Conservation (phyloP, 2,797 vertebrate species). For the Kryptopterus vitreolus region DNA sequence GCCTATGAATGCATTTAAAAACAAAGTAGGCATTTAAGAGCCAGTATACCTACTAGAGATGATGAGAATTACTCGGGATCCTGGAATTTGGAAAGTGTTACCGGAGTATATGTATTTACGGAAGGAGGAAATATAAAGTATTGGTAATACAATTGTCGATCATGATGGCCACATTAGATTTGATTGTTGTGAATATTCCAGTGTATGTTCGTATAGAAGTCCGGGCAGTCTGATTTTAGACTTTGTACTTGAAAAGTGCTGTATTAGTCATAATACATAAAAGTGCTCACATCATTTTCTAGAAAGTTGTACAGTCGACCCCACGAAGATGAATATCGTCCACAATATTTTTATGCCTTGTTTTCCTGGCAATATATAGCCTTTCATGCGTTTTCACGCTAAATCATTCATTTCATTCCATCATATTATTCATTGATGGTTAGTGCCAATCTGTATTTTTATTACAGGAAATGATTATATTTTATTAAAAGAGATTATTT, state of each 20-base stretch:
- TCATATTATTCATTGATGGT: too few relatives aligned
- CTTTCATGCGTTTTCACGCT: too few relatives aligned
- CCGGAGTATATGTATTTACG: background rate
- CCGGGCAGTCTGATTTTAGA: background rate
- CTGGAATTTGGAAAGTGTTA: background rate
- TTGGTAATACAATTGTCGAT: background rate
- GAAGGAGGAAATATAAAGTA: too few relatives aligned
- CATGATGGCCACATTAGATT: background rate
- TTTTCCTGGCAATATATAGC: too few relatives aligned
- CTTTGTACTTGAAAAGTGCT: background rate
- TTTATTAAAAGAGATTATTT: too few relatives aligned
- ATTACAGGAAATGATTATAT: too few relatives aligned
- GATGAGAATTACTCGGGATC: background rate
- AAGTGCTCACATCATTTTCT: too few relatives aligned
- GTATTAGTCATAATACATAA: background rate
- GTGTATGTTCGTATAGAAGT: background rate
- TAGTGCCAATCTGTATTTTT: too few relatives aligned
- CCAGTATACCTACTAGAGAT: background rate
- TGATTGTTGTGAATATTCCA: background rate
- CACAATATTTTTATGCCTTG: too few relatives aligned
- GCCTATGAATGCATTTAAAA: slow-evolving; percentile 83
- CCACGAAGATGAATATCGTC: too few relatives aligned
- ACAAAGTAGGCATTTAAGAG: background rate
- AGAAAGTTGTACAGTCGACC: too few relatives aligned
- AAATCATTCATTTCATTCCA: too few relatives aligned